phyloP scores from a whole-genome alignment of 2,797 vertebrate species.

The Coregonus ussuriensis region DNA sequence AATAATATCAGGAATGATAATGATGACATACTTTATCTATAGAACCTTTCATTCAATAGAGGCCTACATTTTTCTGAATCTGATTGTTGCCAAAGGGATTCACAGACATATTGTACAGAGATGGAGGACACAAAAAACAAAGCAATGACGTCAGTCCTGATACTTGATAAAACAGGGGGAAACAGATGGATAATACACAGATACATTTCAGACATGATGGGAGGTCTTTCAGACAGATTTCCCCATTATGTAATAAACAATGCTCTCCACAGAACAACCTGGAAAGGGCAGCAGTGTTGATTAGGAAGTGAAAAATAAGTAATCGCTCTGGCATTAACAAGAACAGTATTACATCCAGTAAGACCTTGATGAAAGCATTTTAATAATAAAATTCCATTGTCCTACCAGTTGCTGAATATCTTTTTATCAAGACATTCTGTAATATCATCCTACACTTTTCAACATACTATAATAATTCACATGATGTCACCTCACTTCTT shows the following conservation, averaged over 20 bases:
- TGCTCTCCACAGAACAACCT: background rate
- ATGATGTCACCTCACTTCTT: background rate
- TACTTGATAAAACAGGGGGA: background rate
- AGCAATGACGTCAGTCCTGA: background rate
- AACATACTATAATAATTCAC: background rate
- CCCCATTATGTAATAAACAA: background rate
- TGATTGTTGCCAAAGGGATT: background rate
- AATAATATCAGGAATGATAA: conserved; percentile 20
- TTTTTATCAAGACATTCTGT: background rate
- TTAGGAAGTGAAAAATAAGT: background rate
- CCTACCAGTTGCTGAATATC: background rate
- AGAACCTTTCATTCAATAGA: background rate
- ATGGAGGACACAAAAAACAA: background rate
- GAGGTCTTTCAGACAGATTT: background rate
- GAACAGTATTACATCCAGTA: background rate
- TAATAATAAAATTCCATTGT: background rate
- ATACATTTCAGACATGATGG: background rate
- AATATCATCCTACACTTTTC: background rate
- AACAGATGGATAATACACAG: background rate
- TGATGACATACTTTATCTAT: background rate
- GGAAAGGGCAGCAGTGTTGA: background rate
- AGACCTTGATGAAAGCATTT: background rate
- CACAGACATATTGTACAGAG: background rate
- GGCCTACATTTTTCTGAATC: background rate
- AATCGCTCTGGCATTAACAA: background rate